Base-by-base conservation (phyloP, 2,113 vertebrate genomes). In the Oreocharis arfaki region DNA sequence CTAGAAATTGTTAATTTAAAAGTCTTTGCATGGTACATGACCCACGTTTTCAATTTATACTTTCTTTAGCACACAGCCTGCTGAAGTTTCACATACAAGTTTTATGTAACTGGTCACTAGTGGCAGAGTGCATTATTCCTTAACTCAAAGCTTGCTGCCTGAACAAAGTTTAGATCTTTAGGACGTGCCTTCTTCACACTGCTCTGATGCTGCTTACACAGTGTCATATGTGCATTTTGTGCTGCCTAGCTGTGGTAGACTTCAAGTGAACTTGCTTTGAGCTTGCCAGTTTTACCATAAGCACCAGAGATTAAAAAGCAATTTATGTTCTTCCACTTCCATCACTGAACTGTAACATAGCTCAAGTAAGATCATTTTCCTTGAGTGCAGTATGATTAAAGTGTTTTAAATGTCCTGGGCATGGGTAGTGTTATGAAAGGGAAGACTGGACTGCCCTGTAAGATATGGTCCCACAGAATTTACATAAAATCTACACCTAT, bases 1-100 rank as follows among this genome's bases (percentile, higher is more conserved):
- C 89, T 76, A 87, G 32, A 87, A 73, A 39, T 23, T 84, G 55
- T 74, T 86, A 57, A 86, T 97, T 92, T 90, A 86, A 57, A 70
- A 52, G 30, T 44, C n/a, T 76, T 52, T 35, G 69, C 35, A 37
- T 79, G 3, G 0, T 37, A 47, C 17, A 52, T 1, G 9, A 52
- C 13, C 15, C 4, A 4, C 5, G 3, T 90, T 82, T 93, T 83
- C 49, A 82, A 56, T 82, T 71, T 64, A 41, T 41, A 35, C 17
- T 53, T 89, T 57, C 50, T 87, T 79, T 41, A 73, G 22, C 1
- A 0, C 41, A 64, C 2, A 59, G 33, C 12, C 55, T 70, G 44
- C 10, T 63, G 33, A 37, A 19, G 6, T 74, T 89, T 52, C 22
- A 16, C 11, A 9, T 27, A 32, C 6, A 65, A 63, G 27, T 37